phyloP scores from a whole-genome alignment of 1,140 invertebrate species.

The Paralvinella palmiformis region DNA sequence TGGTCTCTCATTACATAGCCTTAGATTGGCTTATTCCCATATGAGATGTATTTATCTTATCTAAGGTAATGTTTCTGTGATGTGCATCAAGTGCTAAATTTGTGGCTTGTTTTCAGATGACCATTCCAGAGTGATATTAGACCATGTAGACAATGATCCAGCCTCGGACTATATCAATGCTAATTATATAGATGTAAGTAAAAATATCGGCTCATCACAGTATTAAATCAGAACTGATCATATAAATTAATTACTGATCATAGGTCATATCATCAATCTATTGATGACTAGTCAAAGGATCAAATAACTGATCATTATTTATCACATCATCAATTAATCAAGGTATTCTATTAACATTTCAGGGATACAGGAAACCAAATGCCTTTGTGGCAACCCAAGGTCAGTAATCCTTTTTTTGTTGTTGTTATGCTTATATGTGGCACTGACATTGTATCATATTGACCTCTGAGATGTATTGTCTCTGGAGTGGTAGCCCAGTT shows the following conservation, averaged over 20 bases:
- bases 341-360: neutral
- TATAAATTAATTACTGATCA: neutral
- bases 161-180: conserved; percentile 88
- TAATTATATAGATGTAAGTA: conserved; percentile 81
- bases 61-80: too few species aligned
- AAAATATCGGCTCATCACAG: neutral
- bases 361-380: conserved; percentile 16
- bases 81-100: neutral
- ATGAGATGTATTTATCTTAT: conserved; percentile 8
- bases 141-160: conserved; percentile 57
- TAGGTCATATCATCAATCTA: neutral
- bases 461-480: too few species aligned
- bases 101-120: conserved; percentile 67
- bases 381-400: conserved; percentile 18
- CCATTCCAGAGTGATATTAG: conserved; percentile 81
- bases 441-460: too few species aligned
- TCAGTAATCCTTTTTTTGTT: neutral
- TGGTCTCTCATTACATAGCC: neutral
- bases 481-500: too few species aligned
- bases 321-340: neutral
- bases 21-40: too few species aligned
- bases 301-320: neutral
- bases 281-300: neutral
- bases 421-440: too few species aligned
- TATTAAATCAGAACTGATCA: neutral